Percentiles rank a stretch among this genome's conserved stretches.
Evolutionary conservation across 1,140 invertebrate genomes (phyloP).

Genomic region (Gryon sp.): DNA sequence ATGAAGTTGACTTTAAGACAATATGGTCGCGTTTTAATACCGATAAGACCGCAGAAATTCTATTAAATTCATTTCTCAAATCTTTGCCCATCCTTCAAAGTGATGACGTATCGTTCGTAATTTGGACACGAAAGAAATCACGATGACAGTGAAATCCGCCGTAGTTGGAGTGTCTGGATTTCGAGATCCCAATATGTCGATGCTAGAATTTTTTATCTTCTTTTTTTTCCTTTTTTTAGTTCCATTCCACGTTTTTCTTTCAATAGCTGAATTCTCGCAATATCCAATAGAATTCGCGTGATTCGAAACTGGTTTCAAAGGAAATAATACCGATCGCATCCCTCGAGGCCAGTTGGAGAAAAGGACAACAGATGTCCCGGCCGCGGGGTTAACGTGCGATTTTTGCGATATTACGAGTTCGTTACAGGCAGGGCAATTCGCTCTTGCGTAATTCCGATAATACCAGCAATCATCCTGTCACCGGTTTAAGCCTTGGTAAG

Average conservation of each 20-base stretch:
- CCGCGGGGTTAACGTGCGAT: slow-evolving; percentile 68
- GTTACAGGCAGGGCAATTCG: slow-evolving; percentile 72
- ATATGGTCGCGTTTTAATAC: no score
- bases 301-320: slow-evolving; percentile 54
- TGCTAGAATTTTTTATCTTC: slow-evolving; percentile 10
- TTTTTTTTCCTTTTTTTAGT: slow-evolving; percentile 39
- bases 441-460: slow-evolving; percentile 75
- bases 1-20: no score
- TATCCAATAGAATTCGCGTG: slow-evolving; percentile 52
- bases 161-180: slow-evolving; percentile 29
- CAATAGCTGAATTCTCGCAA: slow-evolving; percentile 40
- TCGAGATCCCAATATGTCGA: slow-evolving; percentile 21
- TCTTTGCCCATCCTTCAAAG: not conserved
- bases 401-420: slow-evolving; percentile 74
- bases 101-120: slow-evolving; percentile 20
- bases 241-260: slow-evolving; percentile 39
- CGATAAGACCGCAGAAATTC: no score
- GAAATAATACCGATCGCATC: slow-evolving; percentile 57
- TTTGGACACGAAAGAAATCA: slow-evolving; percentile 30
- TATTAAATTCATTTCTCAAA: slow-evolving; percentile 2
- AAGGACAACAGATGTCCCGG: slow-evolving; percentile 43
- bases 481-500: slow-evolving; percentile 75
- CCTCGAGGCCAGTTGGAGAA: slow-evolving; percentile 42
- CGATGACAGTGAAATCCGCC: slow-evolving; percentile 32
- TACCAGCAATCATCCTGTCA: slow-evolving; percentile 78